Percentiles rank a stretch among this genome's conserved stretches.
phyloP scores from a whole-genome alignment of 1,140 invertebrate genomes.

The Triops cancriformis region DNA sequence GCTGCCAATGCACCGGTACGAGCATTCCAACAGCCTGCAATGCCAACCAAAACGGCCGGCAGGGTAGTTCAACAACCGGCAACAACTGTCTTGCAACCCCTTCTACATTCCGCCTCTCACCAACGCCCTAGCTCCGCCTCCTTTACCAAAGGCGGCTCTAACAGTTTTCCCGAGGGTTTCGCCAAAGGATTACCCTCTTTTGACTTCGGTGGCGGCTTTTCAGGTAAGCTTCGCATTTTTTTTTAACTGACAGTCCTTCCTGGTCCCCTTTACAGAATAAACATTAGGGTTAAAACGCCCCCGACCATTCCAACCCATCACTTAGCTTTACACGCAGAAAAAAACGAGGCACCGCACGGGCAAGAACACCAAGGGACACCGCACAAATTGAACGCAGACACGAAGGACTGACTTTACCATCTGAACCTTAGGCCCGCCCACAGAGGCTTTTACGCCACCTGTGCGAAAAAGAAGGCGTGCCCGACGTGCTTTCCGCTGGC shows the following conservation, averaged over 20 bases:
- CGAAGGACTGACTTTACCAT: background rate
- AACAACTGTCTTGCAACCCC: background rate
- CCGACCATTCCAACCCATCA: background rate
- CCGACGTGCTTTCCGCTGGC: background rate
- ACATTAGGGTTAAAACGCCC: background rate
- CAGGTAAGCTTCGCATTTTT: constrained; percentile 8
- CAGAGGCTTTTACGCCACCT: background rate
- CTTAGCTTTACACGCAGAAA: background rate
- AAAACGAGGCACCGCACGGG: background rate
- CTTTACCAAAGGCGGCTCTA: background rate
- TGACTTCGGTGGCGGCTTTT: constrained; percentile 21
- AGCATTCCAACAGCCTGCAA: background rate
- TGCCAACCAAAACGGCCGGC: background rate
- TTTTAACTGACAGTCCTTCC: background rate
- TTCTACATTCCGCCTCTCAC: background rate
- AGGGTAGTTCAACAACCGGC: background rate
- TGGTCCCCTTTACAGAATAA: background rate
- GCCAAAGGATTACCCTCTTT: constrained; percentile 25
- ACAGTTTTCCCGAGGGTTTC: constrained; percentile 24
- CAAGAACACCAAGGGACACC: background rate
- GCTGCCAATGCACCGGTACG: background rate
- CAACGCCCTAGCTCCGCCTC: background rate
- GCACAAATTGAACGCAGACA: background rate
- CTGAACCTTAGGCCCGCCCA: background rate
- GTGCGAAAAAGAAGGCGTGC: background rate